phyloP scores from a whole-genome alignment of 2,113 vertebrate species.

The Nettapus auritus region DNA sequence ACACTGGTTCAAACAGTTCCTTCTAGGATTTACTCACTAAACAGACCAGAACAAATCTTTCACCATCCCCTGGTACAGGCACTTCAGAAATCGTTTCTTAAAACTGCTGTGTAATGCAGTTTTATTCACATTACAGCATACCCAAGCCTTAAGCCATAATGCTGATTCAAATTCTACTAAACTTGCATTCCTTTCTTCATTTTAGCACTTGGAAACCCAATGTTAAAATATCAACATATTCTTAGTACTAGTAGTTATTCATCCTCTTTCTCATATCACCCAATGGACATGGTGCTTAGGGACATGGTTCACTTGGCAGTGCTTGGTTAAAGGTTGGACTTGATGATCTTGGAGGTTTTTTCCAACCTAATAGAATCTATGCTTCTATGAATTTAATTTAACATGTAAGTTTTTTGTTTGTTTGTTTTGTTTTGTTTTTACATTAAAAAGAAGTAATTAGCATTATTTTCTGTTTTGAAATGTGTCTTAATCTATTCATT shows the following conservation, averaged over 20 bases:
- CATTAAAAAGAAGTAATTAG: constrained; percentile 26
- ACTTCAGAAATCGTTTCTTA: constrained; percentile 5
- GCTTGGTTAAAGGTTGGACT: too few species aligned
- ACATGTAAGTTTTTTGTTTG: not conserved
- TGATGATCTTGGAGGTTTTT: too few species aligned
- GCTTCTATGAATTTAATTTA: not conserved
- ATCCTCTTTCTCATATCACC: constrained; percentile 2
- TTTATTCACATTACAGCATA: not conserved
- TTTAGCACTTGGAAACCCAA: not conserved
- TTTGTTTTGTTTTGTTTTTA: not conserved
- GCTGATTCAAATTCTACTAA: not conserved
- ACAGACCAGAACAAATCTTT: constrained; percentile 12
- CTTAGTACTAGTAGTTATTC: not conserved
- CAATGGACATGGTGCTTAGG: not conserved
- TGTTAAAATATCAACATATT: not conserved
- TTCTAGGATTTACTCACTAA: constrained; percentile 5
- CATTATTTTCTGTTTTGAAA: not conserved
- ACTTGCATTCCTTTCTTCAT: not conserved
- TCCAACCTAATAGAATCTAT: too few species aligned
- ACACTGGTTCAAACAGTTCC: not conserved
- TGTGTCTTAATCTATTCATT: not conserved
- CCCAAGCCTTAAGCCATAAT: not conserved
- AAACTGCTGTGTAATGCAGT: not conserved
- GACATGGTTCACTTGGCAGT: too few species aligned
- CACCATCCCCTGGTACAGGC: not conserved